Evolutionary conservation across 2,888 invertebrate genomes (phyloP).

Genomic region (Helicoverpa assulta): DNA sequence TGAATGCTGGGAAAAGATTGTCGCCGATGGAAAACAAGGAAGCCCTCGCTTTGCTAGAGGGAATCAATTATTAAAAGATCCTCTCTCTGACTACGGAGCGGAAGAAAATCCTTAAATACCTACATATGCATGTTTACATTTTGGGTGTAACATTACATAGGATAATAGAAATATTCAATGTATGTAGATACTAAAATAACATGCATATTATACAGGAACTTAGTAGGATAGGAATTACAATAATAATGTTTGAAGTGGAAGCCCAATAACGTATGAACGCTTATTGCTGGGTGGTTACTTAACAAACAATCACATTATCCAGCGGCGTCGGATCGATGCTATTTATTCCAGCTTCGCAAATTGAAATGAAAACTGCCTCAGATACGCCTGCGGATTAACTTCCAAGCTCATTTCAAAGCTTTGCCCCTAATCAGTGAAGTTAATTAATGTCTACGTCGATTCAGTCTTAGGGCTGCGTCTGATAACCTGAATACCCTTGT

Average conservation of each 20-base stretch:
- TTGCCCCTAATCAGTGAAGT: slow-evolving; percentile 67
- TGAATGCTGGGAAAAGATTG: slow-evolving; percentile 41
- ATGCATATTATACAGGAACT: slow-evolving; percentile 3
- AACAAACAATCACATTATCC: slow-evolving; percentile 28
- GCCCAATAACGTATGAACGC: slow-evolving; percentile 4
- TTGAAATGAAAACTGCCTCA: slow-evolving; percentile 63
- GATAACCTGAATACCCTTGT: slow-evolving; percentile 74
- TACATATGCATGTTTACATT: slow-evolving; percentile 11
- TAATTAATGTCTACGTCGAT: slow-evolving; percentile 71
- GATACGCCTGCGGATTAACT: slow-evolving; percentile 57
- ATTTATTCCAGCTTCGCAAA: slow-evolving; percentile 49
- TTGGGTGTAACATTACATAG: slow-evolving; percentile 14
- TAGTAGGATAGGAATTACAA: neutral
- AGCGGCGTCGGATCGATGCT: slow-evolving; percentile 20
- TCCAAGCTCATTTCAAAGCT: slow-evolving; percentile 64
- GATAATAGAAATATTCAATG: slow-evolving; percentile 2
- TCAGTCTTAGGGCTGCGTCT: slow-evolving; percentile 63
- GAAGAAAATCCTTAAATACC: slow-evolving; percentile 40
- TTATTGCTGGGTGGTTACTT: slow-evolving; percentile 25
- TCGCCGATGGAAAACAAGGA: slow-evolving; percentile 53
- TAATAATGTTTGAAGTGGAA: neutral
- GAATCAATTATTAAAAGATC: slow-evolving; percentile 66
- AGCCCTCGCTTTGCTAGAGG: slow-evolving; percentile 51
- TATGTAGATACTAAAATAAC: neutral
- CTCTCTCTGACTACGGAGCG: slow-evolving; percentile 38